Conservation (phyloP, 2,797 vertebrate genomes). For the Rachycentron canadum region DNA sequence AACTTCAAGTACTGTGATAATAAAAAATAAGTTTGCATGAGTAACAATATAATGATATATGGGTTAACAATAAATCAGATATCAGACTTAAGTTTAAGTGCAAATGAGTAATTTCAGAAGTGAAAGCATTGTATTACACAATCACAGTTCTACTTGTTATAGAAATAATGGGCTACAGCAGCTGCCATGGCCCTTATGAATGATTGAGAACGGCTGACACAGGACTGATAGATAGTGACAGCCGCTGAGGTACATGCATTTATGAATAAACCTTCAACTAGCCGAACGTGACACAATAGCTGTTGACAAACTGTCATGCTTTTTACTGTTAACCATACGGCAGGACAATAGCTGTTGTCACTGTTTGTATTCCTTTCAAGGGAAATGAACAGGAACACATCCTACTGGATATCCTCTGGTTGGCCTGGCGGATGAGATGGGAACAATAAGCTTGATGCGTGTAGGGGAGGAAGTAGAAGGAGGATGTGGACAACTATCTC, state of each 20-base stretch:
- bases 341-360: conserved; percentile 74
- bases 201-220: conserved; percentile 37
- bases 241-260: conserved; percentile 8
- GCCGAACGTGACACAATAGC: conserved; percentile 52
- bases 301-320: conserved; percentile 61
- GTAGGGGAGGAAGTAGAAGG: conserved; percentile 27
- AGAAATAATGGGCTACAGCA: conserved; percentile 38
- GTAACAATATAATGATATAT: neutral
- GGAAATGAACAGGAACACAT: conserved; percentile 75
- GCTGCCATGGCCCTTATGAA: conserved; percentile 25
- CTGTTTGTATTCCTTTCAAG: conserved; percentile 65
- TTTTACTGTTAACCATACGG: conserved; percentile 61
- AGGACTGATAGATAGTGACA: conserved; percentile 33
- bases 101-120: neutral
- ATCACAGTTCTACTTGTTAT: conserved; percentile 2
- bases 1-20: conserved; percentile 13
- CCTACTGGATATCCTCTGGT: conserved; percentile 83
- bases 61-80: too few relatives aligned
- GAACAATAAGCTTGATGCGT: conserved; percentile 63
- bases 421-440: conserved; percentile 55
- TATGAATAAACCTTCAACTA: conserved; percentile 44
- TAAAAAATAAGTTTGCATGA: neutral
- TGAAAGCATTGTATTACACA: conserved; percentile 4
- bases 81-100: neutral
- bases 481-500: conserved; percentile 30